A percentile compares a stretch with the other conserved stretches of the same genome.
These are phyloP conservation scores for Gonatopus flavifemur DNA, from an alignment of 1,140 invertebrate species.

Conservation along the genomic window DNA sequence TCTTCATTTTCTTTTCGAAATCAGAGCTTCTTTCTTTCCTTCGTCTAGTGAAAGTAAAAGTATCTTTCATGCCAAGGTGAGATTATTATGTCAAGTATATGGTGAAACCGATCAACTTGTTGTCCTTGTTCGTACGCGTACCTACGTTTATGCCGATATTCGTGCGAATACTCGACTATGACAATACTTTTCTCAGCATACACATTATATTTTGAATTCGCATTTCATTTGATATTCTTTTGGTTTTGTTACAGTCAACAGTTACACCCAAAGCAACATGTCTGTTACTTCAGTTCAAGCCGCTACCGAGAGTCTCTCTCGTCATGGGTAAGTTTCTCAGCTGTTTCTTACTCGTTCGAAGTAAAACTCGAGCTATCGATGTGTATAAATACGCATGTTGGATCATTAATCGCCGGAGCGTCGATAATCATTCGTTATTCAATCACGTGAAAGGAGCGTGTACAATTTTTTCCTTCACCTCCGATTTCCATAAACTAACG, in stretches of 20 bases:
- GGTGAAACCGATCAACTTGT: slow-evolving; percentile 15
- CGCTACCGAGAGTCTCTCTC: slow-evolving; percentile 43
- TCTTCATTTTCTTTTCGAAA: not conserved
- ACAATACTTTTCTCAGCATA: no score
- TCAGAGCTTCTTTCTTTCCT: slow-evolving; percentile 29
- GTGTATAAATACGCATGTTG: not conserved
- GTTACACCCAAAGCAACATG: slow-evolving; percentile 36
- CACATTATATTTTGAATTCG: not conserved
- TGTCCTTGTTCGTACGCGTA: slow-evolving; percentile 20
- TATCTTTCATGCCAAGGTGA: slow-evolving; percentile 29
- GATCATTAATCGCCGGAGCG: slow-evolving; percentile 16
- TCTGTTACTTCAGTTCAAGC: slow-evolving; percentile 45
- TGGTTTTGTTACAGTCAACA: slow-evolving; percentile 37
- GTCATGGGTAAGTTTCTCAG: slow-evolving; percentile 42
- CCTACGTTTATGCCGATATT: not conserved
- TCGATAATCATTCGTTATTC: no score
- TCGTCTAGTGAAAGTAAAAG: slow-evolving; percentile 37
- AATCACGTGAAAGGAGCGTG: slow-evolving; percentile 25
- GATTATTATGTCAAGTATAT: no score
- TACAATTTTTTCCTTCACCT: no score
- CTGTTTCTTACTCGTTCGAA: no score
- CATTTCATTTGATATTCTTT: slow-evolving; percentile 6
- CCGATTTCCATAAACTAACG: slow-evolving; percentile 27
- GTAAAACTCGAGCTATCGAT: no score
- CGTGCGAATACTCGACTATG: not conserved